Evolutionary conservation across 2,888 invertebrate genomes (phyloP).

Genomic region (Tachina lurida): DNA sequence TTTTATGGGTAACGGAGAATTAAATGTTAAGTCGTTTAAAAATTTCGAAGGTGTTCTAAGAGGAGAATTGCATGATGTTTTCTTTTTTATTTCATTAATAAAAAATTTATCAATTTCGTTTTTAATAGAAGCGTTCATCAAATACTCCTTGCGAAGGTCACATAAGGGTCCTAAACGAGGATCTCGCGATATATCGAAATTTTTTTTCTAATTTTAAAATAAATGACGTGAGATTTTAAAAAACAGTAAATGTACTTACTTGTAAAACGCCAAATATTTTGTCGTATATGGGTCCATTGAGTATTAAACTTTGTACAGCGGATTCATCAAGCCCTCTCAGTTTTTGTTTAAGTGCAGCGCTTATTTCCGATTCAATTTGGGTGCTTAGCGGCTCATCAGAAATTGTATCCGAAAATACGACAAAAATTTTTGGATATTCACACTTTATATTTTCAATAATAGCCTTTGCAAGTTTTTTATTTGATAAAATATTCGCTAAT

Average conservation of each 20-base stretch:
- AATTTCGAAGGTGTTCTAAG: slow-evolving; percentile 70
- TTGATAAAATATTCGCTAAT: slow-evolving; percentile 76
- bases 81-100: slow-evolving; percentile 37
- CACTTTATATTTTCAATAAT: slow-evolving; percentile 72
- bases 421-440: slow-evolving; percentile 77
- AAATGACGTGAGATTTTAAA: neutral
- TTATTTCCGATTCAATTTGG: slow-evolving; percentile 72
- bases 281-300: slow-evolving; percentile 85
- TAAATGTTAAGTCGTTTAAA: slow-evolving; percentile 75
- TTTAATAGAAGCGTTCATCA: slow-evolving; percentile 84
- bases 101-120: slow-evolving; percentile 83
- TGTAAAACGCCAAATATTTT: slow-evolving; percentile 85
- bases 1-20: slow-evolving; percentile 80
- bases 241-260: slow-evolving; percentile 79
- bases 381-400: slow-evolving; percentile 75
- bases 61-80: slow-evolving; percentile 16
- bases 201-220: slow-evolving; percentile 81
- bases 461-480: slow-evolving; percentile 77
- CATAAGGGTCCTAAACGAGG: slow-evolving; percentile 85
- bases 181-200: slow-evolving; percentile 84
- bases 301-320: slow-evolving; percentile 85
- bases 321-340: slow-evolving; percentile 85
- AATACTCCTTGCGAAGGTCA: slow-evolving; percentile 85
- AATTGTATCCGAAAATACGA: slow-evolving; percentile 79
- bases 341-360: slow-evolving; percentile 81